Evolutionary conservation across 2,797 vertebrate genomes (phyloP), one percentile per base, ranked within the genome.

Genomic region (Muraenolepis orangiensis): DNA sequence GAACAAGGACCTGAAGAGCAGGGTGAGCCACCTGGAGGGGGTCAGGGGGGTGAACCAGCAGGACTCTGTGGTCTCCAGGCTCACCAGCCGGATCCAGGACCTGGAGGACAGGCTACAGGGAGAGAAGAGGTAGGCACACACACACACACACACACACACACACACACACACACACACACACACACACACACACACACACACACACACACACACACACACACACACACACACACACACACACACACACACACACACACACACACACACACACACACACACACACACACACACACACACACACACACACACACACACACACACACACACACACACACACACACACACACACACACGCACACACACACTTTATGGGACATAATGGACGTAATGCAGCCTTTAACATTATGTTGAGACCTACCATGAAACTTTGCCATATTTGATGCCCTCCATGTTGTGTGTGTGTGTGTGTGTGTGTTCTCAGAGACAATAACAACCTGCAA

Each of bases 1-100:
- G 98, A 98, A 96, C 88, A 98, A 97, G 87, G 97, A 98, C 81
- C 80, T 99, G 83, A 96, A 91, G 91, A 94, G 96, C 82, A 92
- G 96, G 81, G 92, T 99, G 80, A 83, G 90, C 74, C 94, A 99
- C 87, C 90, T 99, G 80, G 98, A 99, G 84, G 93, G 92, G 71
- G 97, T 95, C 74, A 96, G 97, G 87, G 92, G 57, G 10, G 57
- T 64, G 91, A 75, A 94, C 93, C 76, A 96, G 92, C 97, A 97
- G 87, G 97, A 98, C 72, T 95, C 95, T 0, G 89, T 96, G 40
- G 91, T 98, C 77, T 92, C 93, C 76, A 96, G 96, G 82, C 94
- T 99, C 78, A 96, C 96, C 90, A 88, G 89, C 70, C 94, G 95
- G 78, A 94, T 98, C 75, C 90, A 94, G 13, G 97, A 99, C 76